Evolutionary conservation across 2,888 invertebrate genomes (phyloP).

Genomic region (Brachynemurus nebulosus): DNA sequence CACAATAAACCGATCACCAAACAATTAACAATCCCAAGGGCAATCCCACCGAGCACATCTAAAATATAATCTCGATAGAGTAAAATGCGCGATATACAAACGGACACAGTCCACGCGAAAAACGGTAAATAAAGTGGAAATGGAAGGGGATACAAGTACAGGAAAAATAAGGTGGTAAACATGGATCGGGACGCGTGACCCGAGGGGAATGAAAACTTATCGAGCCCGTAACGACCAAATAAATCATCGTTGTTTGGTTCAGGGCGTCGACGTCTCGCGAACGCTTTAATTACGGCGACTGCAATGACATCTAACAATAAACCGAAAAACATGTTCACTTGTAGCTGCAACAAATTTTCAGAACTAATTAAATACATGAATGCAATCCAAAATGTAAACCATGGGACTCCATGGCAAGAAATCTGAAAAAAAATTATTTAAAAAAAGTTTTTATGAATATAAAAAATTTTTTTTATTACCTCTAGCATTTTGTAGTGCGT

Average conservation of each 20-base stretch:
- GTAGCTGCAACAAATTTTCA: constrained; percentile 56
- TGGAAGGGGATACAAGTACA: constrained; percentile 46
- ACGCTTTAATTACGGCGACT: constrained; percentile 64
- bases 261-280: constrained; percentile 65
- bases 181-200: constrained; percentile 83
- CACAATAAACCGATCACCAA: constrained; percentile 49
- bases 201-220: constrained; percentile 88
- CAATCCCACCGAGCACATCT: constrained; percentile 65
- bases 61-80: constrained; percentile 75
- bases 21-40: constrained; percentile 61
- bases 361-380: constrained; percentile 64
- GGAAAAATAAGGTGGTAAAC: constrained; percentile 60
- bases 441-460: background rate
- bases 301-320: constrained; percentile 66
- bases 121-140: constrained; percentile 46
- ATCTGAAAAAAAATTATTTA: constrained; percentile 37
- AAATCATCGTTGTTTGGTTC: constrained; percentile 49
- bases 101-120: constrained; percentile 57
- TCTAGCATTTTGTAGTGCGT: constrained; percentile 42
- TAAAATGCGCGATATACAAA: constrained; percentile 67
- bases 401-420: constrained; percentile 79
- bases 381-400: constrained; percentile 64
- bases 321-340: constrained; percentile 81
- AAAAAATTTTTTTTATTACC: too few relatives aligned
- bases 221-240: constrained; percentile 56